A percentile compares a stretch with the other conserved stretches of the same genome.
Conservation (phyloP, 2,113 vertebrate genomes). For the Zeus faber region DNA sequence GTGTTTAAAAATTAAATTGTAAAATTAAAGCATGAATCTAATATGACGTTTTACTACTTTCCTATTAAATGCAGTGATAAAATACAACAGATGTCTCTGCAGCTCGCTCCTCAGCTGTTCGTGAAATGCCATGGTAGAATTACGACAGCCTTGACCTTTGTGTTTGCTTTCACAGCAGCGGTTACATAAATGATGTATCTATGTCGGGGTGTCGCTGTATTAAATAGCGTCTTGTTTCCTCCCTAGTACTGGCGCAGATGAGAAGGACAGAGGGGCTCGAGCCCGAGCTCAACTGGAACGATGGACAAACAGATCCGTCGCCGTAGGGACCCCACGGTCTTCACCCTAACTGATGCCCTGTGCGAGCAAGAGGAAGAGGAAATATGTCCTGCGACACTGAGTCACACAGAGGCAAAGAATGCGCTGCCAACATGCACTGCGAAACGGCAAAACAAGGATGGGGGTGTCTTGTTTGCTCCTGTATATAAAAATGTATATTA, state of each 20-base stretch:
- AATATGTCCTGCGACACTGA: constrained; percentile 34
- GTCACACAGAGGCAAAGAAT: constrained; percentile 49
- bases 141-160: too few relatives aligned
- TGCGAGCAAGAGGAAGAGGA: background rate
- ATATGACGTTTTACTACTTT: too few relatives aligned
- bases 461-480: constrained; percentile 39
- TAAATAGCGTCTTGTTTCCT: background rate
- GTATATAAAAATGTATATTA: constrained; percentile 71
- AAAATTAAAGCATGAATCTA: too few relatives aligned
- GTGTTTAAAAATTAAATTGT: too few relatives aligned
- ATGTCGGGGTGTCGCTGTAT: too few relatives aligned
- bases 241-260: constrained; percentile 77
- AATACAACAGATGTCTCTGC: too few relatives aligned
- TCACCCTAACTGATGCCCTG: background rate
- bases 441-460: constrained; percentile 41
- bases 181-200: too few relatives aligned
- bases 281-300: constrained; percentile 16
- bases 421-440: constrained; percentile 64
- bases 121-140: too few relatives aligned
- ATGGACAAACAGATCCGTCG: background rate
- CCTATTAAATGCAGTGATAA: too few relatives aligned
- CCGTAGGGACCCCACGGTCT: background rate
- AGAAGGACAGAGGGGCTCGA: constrained; percentile 30
- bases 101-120: too few relatives aligned
- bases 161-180: too few relatives aligned